Percentiles rank a stretch among this genome's conserved stretches.
These are phyloP conservation scores for Harmothoe impar DNA, from an alignment of 2,888 invertebrate species.

Conservation along the genomic window DNA sequence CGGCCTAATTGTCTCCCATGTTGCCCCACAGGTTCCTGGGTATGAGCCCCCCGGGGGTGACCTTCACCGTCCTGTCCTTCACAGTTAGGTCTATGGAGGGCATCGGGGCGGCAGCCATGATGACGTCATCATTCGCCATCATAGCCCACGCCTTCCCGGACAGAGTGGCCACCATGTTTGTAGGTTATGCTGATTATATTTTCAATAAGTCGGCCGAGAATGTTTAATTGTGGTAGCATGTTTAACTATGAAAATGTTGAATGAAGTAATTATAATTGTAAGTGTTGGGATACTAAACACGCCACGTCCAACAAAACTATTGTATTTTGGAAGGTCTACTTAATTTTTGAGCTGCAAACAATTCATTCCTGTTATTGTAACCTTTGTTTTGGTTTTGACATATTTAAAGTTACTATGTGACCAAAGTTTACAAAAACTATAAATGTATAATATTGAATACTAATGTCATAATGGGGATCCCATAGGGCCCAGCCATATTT, in stretches of 20 bases:
- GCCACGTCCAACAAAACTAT: neutral
- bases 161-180: constrained; percentile 9
- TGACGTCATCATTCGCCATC: constrained; percentile 23
- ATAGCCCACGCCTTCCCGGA: neutral
- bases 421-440: too few species aligned
- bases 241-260: neutral
- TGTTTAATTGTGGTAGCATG: neutral
- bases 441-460: too few species aligned
- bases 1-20: too few species aligned
- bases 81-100: neutral
- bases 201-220: neutral
- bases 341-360: neutral
- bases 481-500: too few species aligned
- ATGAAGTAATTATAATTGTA: too few species aligned
- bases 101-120: constrained; percentile 26
- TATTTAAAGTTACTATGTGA: too few species aligned
- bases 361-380: neutral
- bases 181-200: neutral
- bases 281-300: neutral
- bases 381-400: too few species aligned
- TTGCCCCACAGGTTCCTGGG: neutral
- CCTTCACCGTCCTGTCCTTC: neutral
- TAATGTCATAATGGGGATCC: too few species aligned
- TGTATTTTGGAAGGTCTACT: neutral
- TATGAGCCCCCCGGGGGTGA: neutral